phyloP scores from a whole-genome alignment of 2,888 invertebrate genomes.

The Argyresthia goedartella region DNA sequence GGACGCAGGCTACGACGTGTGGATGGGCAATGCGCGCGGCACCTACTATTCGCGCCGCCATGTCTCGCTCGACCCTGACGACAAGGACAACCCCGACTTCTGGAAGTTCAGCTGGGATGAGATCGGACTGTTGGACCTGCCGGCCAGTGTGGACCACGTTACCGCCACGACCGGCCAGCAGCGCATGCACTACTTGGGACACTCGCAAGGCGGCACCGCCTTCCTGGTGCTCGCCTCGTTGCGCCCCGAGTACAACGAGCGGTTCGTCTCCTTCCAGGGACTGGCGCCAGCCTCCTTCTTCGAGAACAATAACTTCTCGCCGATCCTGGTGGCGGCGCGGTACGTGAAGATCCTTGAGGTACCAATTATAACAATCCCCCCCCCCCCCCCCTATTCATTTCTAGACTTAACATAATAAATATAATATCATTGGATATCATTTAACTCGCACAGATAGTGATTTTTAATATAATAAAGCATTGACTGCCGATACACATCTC shows the following conservation, averaged over 20 bases:
- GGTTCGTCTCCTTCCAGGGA: slow-evolving; percentile 43
- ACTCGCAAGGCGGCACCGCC: slow-evolving; percentile 47
- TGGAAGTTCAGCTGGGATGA: slow-evolving; percentile 48
- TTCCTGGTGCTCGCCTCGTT: slow-evolving; percentile 44
- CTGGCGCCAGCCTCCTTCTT: slow-evolving; percentile 45
- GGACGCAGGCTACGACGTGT: slow-evolving; percentile 78
- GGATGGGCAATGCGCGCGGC: slow-evolving; percentile 85
- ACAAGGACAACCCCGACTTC: slow-evolving; percentile 22
- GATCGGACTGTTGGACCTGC: slow-evolving; percentile 35
- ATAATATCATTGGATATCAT: no score
- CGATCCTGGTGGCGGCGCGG: slow-evolving; percentile 21
- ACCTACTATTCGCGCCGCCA: slow-evolving; percentile 70
- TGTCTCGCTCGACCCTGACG: slow-evolving; percentile 24
- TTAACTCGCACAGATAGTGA: no score
- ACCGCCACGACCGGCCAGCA: slow-evolving; percentile 23
- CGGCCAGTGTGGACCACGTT: slow-evolving; percentile 33
- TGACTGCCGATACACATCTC: no score
- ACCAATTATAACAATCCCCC: no score
- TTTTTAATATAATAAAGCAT: no score
- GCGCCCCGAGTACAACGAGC: slow-evolving; percentile 39
- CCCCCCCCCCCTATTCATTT: no score
- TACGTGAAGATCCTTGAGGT: slow-evolving; percentile 31
- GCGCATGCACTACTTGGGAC: slow-evolving; percentile 43
- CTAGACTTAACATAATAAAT: no score
- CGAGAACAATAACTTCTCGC: slow-evolving; percentile 21